Evolutionary conservation across 2,113 vertebrate genomes (phyloP), one percentile per base, ranked within the genome.

Genomic region (Chascanopsetta lugubris): DNA sequence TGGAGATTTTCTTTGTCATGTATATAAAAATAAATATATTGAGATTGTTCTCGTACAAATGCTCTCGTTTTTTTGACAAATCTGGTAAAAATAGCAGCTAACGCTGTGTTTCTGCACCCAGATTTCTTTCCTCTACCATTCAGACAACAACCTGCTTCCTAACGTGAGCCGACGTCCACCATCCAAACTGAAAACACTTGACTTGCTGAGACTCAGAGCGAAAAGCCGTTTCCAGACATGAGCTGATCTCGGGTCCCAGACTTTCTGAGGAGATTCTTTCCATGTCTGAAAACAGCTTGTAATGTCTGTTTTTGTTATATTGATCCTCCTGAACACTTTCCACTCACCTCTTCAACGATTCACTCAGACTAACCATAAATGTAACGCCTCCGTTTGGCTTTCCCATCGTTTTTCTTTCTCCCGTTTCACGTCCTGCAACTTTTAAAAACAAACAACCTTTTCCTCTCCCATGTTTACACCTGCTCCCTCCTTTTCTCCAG

Each of bases 321-420:
- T 64, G 59, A 78, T 78, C 72, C 69, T 79, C 63, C 49, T 69
- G 46, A 66, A 69, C 80, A 79, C 79, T 69, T 88, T 73, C 82
- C 82, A 60, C 56, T 57, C 61, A 40, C 85, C 84, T 72, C 66
- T 74, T 63, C 72, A 65, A 87, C 81, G 61, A 77, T 79, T 73
- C 88, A 61, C 66, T 84, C 83, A 78, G 69, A n/a, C 76, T 75
- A 85, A 84, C 78, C 66, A 76, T 34, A 82, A 85, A 84, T 21
- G 10, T n/a, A n/a, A n/a, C n/a, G 84, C 76, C 74, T 26, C 72
- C 70, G 62, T 22, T 50, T 65, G 6, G 1, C 61, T 54, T 42
- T 34, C 51, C 42, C 61, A 38, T 21, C 26, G 58, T 21, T 49
- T 51, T 83, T 83, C 74, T 70, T 38, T 62, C 61, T 36, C 49